Base-by-base conservation (phyloP, 2,888 invertebrate species). In the Pristionchus maxplancki region DNA sequence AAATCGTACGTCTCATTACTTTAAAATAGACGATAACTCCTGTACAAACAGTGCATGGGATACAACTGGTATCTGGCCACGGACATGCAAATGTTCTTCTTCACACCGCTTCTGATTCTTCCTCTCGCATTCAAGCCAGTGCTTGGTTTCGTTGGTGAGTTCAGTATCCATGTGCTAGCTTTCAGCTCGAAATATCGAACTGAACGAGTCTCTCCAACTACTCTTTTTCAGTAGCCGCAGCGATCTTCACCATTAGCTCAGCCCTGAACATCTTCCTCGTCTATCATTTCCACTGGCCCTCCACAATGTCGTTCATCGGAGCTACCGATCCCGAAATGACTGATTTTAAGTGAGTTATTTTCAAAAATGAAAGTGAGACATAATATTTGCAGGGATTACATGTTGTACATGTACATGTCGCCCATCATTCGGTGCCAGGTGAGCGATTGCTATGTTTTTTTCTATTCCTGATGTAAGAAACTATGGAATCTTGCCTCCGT, bases 71-170 rank as follows among this genome's bases (percentile, higher is more conserved):
- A 89, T 71, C 78, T 89, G 48, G 87, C 87, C 17, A 84, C 87
- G 40, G 89, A 89, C 28, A 87, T 88, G 87, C 89, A 89, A 67
- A 89, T 89, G 40, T 89, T 87, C 84, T 20, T 89, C 83, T 89
- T 89, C 89, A 64, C 89, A 11, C 89, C 89, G 34, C 83, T 88
- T 28, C n/a, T 89, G 11, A 83, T 89, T 37, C 37, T 89, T 48
- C 88, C 89, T 8, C 37, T 89, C 24, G 89, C 88, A 1, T 31
- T 85, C 53, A 71, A 84, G 40, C 89, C 89, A 20, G 31, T 88
- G 4, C 40, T 89, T 44, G 89, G 89, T 20, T 48, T 37, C 44
- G 3, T 88, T 40, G 44, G 44, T 64, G 11, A 71, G 34, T 28
- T 31, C 11, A 24, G n/a, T n/a, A n/a, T n/a, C n/a, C n/a, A n/a